Percentiles rank a stretch among this genome's conserved stretches.
phyloP scores from a whole-genome alignment of 2,113 vertebrate species.

The Hyaena hyaena region DNA sequence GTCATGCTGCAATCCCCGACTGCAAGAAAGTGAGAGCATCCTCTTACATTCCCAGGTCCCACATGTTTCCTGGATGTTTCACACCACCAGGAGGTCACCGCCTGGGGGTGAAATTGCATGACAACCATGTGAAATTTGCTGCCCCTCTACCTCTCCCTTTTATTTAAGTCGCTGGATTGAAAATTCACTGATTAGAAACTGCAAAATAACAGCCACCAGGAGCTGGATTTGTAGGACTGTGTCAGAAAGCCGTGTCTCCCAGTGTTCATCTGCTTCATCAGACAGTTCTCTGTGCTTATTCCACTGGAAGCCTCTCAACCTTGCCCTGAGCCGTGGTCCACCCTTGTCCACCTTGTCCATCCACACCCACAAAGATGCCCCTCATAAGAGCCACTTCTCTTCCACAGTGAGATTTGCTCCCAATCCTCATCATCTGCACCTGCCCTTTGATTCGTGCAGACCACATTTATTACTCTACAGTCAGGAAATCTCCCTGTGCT shows the following conservation, averaged over 20 bases:
- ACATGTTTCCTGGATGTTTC: not conserved
- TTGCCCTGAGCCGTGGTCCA: accelerated
- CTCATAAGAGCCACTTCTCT: not conserved
- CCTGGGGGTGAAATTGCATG: not conserved
- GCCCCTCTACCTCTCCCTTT: not conserved
- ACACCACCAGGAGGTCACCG: not conserved
- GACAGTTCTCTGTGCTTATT: too few species aligned
- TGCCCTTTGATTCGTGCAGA: not conserved
- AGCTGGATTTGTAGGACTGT: not conserved
- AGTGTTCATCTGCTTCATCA: too few species aligned
- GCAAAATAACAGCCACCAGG: not conserved
- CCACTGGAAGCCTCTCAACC: accelerated
- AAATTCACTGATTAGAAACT: not conserved
- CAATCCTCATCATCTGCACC: not conserved
- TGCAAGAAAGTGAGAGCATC: not conserved
- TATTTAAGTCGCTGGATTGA: not conserved
- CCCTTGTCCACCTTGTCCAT: not conserved
- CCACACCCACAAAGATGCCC: not conserved
- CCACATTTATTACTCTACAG: not conserved
- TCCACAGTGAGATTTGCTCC: not conserved
- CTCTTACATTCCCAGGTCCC: accelerated
- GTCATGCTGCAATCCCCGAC: not conserved
- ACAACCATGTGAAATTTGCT: accelerated
- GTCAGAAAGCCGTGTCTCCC: accelerated
- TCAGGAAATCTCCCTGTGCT: not conserved